These are phyloP conservation scores for Trypoxylon attenuatum DNA, from an alignment of 2,888 invertebrate genomes.

Conservation along the genomic window DNA sequence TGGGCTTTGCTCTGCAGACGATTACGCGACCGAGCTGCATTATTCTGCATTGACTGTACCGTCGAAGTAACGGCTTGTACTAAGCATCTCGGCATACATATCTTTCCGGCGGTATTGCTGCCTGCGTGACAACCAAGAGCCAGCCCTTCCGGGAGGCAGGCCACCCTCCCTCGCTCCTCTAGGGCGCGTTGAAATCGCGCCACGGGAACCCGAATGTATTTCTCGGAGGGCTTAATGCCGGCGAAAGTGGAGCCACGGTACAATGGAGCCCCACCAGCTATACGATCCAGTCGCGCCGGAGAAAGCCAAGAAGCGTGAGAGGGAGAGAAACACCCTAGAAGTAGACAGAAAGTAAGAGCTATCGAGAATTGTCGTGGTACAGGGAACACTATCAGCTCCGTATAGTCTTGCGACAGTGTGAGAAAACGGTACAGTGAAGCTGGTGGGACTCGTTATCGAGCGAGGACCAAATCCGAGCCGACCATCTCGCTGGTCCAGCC, in stretches of 20 bases:
- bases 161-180: constrained; percentile 15
- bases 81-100: constrained; percentile 56
- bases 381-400: background rate
- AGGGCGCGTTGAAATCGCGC: constrained; percentile 40
- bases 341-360: background rate
- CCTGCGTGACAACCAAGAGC: constrained; percentile 27
- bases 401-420: background rate
- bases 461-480: constrained; percentile 22
- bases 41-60: constrained; percentile 50
- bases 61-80: constrained; percentile 54
- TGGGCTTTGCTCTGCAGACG: background rate
- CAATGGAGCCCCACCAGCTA: constrained; percentile 28
- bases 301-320: constrained; percentile 5
- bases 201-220: constrained; percentile 41
- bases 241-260: constrained; percentile 44
- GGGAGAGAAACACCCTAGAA: background rate
- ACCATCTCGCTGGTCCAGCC: constrained; percentile 27
- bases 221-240: constrained; percentile 53
- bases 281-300: constrained; percentile 2
- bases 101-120: constrained; percentile 35
- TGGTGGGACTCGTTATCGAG: background rate
- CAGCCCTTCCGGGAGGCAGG: constrained; percentile 11
- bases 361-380: constrained; percentile 4
- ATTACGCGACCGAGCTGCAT: background rate
- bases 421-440: background rate